These are phyloP conservation scores for Allobates femoralis DNA, from an alignment of 2,797 vertebrate genomes.

Conservation along the genomic window DNA sequence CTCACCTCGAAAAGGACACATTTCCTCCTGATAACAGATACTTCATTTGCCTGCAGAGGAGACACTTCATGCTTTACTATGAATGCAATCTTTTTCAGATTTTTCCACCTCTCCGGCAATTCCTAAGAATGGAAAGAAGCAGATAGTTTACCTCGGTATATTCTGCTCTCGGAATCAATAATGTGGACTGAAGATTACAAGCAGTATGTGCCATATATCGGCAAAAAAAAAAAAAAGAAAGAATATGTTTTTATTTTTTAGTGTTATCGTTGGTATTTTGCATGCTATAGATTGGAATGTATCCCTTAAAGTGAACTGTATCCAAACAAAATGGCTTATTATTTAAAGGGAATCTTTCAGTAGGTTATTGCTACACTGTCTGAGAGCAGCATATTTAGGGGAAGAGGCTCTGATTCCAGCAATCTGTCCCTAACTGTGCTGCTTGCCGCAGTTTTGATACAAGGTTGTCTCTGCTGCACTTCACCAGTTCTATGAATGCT, in stretches of 20 bases:
- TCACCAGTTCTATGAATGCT: too few species aligned
- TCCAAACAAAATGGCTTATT: too few species aligned
- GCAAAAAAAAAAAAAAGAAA: not conserved
- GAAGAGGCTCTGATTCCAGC: too few species aligned
- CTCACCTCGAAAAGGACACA: slow-evolving; percentile 90
- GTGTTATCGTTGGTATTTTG: not conserved
- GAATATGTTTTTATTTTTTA: not conserved
- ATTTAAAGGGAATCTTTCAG: too few species aligned
- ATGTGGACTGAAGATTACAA: not conserved
- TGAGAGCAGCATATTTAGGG: too few species aligned
- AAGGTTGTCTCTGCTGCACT: too few species aligned
- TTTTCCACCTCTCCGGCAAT: slow-evolving; percentile 84
- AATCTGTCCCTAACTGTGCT: too few species aligned
- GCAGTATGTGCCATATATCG: not conserved
- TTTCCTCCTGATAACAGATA: slow-evolving; percentile 89
- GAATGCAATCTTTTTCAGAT: slow-evolving; percentile 82
- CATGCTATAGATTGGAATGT: too few species aligned
- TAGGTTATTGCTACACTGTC: too few species aligned
- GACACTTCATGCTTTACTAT: slow-evolving; percentile 84
- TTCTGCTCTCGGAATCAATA: slow-evolving; percentile 37
- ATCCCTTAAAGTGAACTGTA: too few species aligned
- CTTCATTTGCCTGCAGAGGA: slow-evolving; percentile 84
- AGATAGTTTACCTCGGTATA: slow-evolving; percentile 65
- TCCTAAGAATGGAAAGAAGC: slow-evolving; percentile 73
- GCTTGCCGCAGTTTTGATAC: too few species aligned